These are phyloP conservation scores for Neodiprion virginianus DNA, from an alignment of 1,140 invertebrate species.

Conservation along the genomic window DNA sequence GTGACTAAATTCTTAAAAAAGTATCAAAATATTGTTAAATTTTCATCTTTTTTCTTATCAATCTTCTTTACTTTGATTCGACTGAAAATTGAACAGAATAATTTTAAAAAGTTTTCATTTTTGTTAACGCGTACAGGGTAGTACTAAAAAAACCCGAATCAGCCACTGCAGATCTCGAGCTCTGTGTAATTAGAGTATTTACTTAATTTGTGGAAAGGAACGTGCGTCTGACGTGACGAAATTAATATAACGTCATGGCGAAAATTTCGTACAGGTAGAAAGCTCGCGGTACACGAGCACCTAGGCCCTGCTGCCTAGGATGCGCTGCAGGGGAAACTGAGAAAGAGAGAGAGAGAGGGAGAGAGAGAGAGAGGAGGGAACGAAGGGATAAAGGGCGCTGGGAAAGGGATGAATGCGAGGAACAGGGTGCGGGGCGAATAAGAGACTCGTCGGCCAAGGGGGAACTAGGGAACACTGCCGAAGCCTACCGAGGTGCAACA, in stretches of 20 bases:
- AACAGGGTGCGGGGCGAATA: conserved; percentile 32
- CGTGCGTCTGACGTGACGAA: conserved; percentile 30
- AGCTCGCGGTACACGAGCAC: conserved; percentile 17
- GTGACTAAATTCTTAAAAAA: no score
- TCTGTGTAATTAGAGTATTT: conserved; percentile 22
- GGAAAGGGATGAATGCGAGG: conserved; percentile 31
- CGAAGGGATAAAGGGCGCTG: conserved; percentile 34
- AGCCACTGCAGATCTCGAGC: conserved; percentile 6
- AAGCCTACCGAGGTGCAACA: conserved; percentile 46
- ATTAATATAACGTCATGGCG: conserved; percentile 13
- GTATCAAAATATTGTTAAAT: no score
- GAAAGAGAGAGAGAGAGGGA: conserved; percentile 17
- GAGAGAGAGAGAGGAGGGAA: conserved; percentile 10
- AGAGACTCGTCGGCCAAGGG: neutral
- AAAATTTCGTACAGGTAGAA: conserved; percentile 16
- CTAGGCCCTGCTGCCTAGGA: conserved; percentile 25
- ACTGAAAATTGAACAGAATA: no score
- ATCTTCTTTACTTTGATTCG: no score
- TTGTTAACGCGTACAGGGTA: neutral
- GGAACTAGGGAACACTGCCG: neutral
- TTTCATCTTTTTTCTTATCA: no score
- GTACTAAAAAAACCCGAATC: conserved; percentile 12
- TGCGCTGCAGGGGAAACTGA: conserved; percentile 20
- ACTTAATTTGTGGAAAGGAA: conserved; percentile 34
- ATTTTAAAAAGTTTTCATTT: no score